Evolutionary conservation across 2,888 invertebrate genomes (phyloP).

Genomic region (Synergus umbraculus): DNA sequence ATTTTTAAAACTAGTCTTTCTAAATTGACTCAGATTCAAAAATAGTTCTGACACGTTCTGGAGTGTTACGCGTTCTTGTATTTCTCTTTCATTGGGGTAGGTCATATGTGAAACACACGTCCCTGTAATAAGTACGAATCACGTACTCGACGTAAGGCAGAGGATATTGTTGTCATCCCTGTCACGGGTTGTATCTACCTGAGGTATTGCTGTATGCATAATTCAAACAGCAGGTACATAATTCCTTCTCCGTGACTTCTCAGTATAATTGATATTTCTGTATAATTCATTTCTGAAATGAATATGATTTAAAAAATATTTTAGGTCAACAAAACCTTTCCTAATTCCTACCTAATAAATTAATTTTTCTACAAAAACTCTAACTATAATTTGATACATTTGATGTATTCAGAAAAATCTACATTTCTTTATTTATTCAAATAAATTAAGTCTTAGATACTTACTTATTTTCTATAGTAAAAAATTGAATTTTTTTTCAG

Average conservation of each 20-base stretch:
- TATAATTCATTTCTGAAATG: background rate
- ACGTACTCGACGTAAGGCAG: constrained; percentile 34
- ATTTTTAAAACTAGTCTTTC: background rate
- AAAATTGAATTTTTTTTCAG: constrained; percentile 76
- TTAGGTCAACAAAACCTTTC: background rate
- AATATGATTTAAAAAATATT: background rate
- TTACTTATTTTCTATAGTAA: background rate
- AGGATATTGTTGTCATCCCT: constrained; percentile 37
- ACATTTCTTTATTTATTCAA: background rate
- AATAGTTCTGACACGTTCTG: constrained; percentile 35
- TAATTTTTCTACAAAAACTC: too few relatives aligned
- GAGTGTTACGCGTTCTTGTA: constrained; percentile 22
- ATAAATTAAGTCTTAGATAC: too few relatives aligned
- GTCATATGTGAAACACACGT: constrained; percentile 33
- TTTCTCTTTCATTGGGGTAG: constrained; percentile 34
- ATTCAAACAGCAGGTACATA: constrained; percentile 39
- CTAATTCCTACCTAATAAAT: too few relatives aligned
- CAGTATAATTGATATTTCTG: constrained; percentile 34
- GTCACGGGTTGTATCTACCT: constrained; percentile 37
- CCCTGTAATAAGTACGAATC: constrained; percentile 35
- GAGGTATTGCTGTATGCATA: constrained; percentile 39
- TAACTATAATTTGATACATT: too few relatives aligned
- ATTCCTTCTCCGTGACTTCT: constrained; percentile 33
- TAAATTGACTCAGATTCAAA: background rate
- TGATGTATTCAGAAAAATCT: too few relatives aligned